Base-by-base conservation (phyloP, 2,113 vertebrate species). In the Paralichthys olivaceus region DNA sequence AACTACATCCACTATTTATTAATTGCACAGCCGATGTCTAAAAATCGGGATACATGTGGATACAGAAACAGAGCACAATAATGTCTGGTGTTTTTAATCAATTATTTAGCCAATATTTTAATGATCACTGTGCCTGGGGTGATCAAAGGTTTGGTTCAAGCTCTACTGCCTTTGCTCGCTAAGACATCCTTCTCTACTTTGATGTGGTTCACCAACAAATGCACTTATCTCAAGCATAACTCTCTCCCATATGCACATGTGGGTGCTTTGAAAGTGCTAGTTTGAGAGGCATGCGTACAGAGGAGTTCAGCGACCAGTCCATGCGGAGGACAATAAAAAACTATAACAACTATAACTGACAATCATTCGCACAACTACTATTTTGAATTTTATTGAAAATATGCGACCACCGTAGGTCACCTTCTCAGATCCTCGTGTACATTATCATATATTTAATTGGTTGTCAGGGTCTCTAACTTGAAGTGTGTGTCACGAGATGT, bases 61-160 rank as follows among this genome's bases (percentile, higher is more conserved):
- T 90, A 79, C 72, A 90, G 91, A 90, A 89, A 87, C 59, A 58
- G 72, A 89, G 90, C 92, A 95, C 93, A 94, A 94, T 94, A 88
- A 92, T 85, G 85, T 86, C 90, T 92, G 84, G 90, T 88, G 80
- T 69, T 87, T 96, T 95, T 94, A 94, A 95, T 96, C 95, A 95
- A 95, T 97, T 96, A 96, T 96, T 96, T 94, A 95, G 94, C 91
- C 90, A 95, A 96, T 95, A 94, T 95, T 95, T 94, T 90, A 90
- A 94, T 94, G 90, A 96, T 93, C 90, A 94, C 82, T 92, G 92
- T 66, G 84, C 86, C 95, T 93, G 87, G 87, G 91, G 91, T 93
- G 95, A 96, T 96, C 94, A 97, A 96, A 96, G 92, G 78, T 80
- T 74, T 73, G 82, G 94, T 95, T 93, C 72, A 89, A 91, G 91